Evolutionary conservation across 1,140 invertebrate genomes (phyloP), one percentile per base, ranked within the genome.

Genomic region (Linepithema humile): DNA sequence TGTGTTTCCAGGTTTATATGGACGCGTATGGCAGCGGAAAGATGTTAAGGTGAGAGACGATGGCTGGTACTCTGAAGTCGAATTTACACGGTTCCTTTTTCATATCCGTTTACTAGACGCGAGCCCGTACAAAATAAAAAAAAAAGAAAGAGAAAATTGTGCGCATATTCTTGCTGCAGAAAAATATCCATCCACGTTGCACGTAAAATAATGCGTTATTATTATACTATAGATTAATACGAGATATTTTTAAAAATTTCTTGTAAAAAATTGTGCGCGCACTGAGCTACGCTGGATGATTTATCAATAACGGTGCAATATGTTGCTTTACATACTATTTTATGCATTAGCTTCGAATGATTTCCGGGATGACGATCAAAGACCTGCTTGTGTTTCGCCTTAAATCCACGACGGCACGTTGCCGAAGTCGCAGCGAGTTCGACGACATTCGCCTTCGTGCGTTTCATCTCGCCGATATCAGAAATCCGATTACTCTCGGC

Each of bases 401-500:
- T 23, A 9, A 48, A 84, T 72, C 17, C 2, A 55, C 43, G 32
- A 62, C 32, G 53, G 3, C 32, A 26, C 17, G 32, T 12, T 15
- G 55, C 0, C 40, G 0, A 29, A 20, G 32, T 50, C 32, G 43
- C 6, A 26, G 17, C 7, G 23, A 35, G n/a, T 84, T 35, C 35
- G 20, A 23, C 1, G 35, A 48, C 26, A 59, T 59, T 85, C 62
- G 60, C 38, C 38, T 23, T 29, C 20, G 48, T 40, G 35, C 32
- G 45, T 82, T 64, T 73, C 55, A 26, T 82, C 74, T 69, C 62
- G 3, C 59, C 23, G 48, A 57, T 78, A 82, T 64, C 65, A 50
- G 57, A 57, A 87, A 88, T 88, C 70, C 77, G 23, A 84, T 82
- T n/a, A n/a, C 67, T 48, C 50, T 60, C 48, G 38, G 20, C n/a